Percentiles rank a stretch among this genome's conserved stretches.
Conservation (phyloP, 2,888 invertebrate genomes). For the Desoria tigrina region DNA sequence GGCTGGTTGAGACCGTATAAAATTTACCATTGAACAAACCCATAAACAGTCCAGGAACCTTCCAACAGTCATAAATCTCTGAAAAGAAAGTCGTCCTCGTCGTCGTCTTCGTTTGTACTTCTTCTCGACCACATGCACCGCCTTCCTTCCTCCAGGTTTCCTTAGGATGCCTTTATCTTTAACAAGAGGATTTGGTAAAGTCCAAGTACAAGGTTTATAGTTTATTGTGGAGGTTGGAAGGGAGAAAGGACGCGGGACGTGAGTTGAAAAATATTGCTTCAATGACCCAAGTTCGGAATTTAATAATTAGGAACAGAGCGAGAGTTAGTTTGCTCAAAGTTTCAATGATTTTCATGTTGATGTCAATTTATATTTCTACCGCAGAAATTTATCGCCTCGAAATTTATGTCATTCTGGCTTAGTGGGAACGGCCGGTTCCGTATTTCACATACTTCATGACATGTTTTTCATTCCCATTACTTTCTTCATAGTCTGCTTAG, state of each 20-base stretch:
- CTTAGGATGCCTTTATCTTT: not conserved
- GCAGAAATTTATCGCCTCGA: slow-evolving; percentile 33
- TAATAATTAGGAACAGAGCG: slow-evolving; percentile 31
- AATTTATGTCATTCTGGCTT: slow-evolving; percentile 19
- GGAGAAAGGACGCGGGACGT: slow-evolving; percentile 13
- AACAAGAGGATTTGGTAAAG: not conserved
- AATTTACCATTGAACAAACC: slow-evolving; percentile 40
- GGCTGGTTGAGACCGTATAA: slow-evolving; percentile 1
- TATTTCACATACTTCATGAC: slow-evolving; percentile 30
- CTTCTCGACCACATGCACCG: not conserved
- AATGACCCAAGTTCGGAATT: slow-evolving; percentile 22
- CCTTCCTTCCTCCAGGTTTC: not conserved
- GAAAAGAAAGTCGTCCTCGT: slow-evolving; percentile 26
- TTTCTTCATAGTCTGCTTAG: not conserved
- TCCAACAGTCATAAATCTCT: slow-evolving; percentile 42
- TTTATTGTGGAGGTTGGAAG: not conserved
- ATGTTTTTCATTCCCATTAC: slow-evolving; percentile 32
- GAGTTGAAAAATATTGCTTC: slow-evolving; percentile 18
- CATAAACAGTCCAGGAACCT: slow-evolving; percentile 45
- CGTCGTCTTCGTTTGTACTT: slow-evolving; percentile 4
- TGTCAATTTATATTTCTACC: slow-evolving; percentile 36
- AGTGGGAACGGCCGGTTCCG: not conserved
- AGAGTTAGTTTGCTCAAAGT: slow-evolving; percentile 31
- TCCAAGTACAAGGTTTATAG: not conserved
- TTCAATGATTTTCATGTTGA: slow-evolving; percentile 44